phyloP scores from a whole-genome alignment of 2,888 invertebrate genomes.

The Cantharis flavilabris region DNA sequence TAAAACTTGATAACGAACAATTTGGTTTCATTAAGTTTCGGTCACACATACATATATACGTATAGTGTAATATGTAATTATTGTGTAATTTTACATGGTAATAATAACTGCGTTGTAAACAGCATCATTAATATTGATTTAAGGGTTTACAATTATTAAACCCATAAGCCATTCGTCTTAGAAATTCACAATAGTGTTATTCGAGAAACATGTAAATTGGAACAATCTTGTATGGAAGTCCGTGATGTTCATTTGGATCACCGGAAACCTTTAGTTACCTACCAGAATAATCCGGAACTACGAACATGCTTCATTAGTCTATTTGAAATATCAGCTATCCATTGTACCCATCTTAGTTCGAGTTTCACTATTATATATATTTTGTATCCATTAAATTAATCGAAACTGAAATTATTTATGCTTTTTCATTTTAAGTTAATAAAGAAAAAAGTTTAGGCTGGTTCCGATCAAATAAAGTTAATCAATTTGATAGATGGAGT shows the following conservation, averaged over 20 bases:
- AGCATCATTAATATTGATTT: slow-evolving; percentile 18
- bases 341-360: slow-evolving; percentile 6
- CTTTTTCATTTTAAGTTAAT: not conserved
- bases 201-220: slow-evolving; percentile 9
- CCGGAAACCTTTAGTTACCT: slow-evolving; percentile 28
- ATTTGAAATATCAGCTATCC: slow-evolving; percentile 23
- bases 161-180: slow-evolving; percentile 5
- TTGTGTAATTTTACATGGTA: slow-evolving; percentile 19
- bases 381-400: not conserved
- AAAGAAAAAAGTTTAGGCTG: not conserved
- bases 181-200: slow-evolving; percentile 5
- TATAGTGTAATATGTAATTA: not conserved
- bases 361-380: not conserved
- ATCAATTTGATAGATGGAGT: slow-evolving; percentile 14
- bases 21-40: slow-evolving; percentile 27
- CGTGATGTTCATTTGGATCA: slow-evolving; percentile 18
- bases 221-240: slow-evolving; percentile 5
- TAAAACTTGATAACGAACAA: slow-evolving; percentile 19
- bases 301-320: slow-evolving; percentile 28
- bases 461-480: slow-evolving; percentile 13
- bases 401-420: not conserved
- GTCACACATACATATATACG: slow-evolving; percentile 1
- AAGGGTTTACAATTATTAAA: not conserved
- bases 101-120: slow-evolving; percentile 16
- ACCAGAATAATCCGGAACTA: slow-evolving; percentile 20